A percentile compares a stretch with the other conserved stretches of the same genome.
Conservation (phyloP, 2,797 vertebrate genomes). For the Sebastes miniatus region DNA sequence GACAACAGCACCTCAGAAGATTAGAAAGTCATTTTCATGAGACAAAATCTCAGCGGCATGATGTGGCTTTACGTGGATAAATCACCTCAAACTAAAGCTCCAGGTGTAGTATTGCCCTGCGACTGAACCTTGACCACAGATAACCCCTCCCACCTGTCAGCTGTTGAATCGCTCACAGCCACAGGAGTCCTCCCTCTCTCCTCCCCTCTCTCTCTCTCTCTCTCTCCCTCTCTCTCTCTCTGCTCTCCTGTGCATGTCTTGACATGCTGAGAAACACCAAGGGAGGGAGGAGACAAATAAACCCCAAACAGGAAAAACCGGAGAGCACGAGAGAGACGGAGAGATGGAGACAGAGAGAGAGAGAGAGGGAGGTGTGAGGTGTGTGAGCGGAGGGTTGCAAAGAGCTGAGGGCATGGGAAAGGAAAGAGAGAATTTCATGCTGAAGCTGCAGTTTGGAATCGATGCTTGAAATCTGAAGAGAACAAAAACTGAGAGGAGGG, state of each 20-base stretch:
- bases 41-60: not conserved
- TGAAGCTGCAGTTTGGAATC: conserved; percentile 24
- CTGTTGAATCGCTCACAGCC: conserved; percentile 24
- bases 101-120: conserved; percentile 43
- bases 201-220: not conserved
- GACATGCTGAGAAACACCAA: conserved; percentile 72
- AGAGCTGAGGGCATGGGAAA: conserved; percentile 57
- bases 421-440: conserved; percentile 50
- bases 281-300: conserved; percentile 71
- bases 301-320: conserved; percentile 75
- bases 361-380: conserved; percentile 41
- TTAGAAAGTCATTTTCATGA: not conserved
- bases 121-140: conserved; percentile 77
- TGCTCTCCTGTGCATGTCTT: conserved; percentile 66
- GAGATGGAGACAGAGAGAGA: not conserved
- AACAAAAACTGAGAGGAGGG: conserved; percentile 24
- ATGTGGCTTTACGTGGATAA: not conserved
- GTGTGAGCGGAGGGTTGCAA: conserved; percentile 20
- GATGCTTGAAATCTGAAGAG: conserved; percentile 21
- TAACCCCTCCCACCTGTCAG: conserved; percentile 61
- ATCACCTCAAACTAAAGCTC: not conserved
- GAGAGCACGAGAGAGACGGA: conserved; percentile 50
- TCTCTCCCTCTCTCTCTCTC: not conserved
- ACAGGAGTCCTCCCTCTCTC: conserved; percentile 16
- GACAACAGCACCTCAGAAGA: not conserved